Evolutionary conservation across 2,888 invertebrate species (phyloP), one percentile per base, ranked within the genome.

Genomic region (Chymomyza procnemis): DNA sequence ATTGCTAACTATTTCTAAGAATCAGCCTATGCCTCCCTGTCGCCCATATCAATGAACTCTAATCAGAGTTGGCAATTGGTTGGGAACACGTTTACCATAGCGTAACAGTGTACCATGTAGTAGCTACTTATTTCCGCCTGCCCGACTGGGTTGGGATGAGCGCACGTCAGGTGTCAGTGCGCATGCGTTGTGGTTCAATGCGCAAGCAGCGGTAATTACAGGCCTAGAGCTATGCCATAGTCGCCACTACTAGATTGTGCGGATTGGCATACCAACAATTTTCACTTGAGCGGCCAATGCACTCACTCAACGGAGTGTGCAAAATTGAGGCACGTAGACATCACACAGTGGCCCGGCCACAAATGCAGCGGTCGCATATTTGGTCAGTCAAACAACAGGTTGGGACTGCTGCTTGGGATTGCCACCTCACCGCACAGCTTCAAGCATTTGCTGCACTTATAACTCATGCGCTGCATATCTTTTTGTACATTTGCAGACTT

Each of bases 401-500:
- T 56, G 30, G 30, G 26, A 5, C 30, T 56, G 56, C 16, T 16
- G 16, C 48, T 18, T 48, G 16, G 16, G 3, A 48, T 16, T 9
- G 9, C 14, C 50, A 4, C 16, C 50, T 41, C 12, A 41, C 34
- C 9, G 34, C 34, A 34, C 34, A 54, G 54, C 54, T 54, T 12
- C 8, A 18, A 22, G 4, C 21, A 8, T 21, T 18, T 4, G 18
- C 54, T 22, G 4, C 18, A 69, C 65, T 78, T 85, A 81, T 76
- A 80, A 83, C 67, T 62, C 73, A 48, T 61, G 70, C 67, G 66
- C 72, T 66, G 74, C 54, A 22, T 21, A 59, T 54, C 52, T 64
- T 59, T 78, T 71, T 78, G 61, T 72, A 73, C 85, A 83, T 82
- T 83, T 87, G 80, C 73, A 81, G 74, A 67, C 77, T 79, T 70